Conservation (phyloP, 2,797 vertebrate species). For the Brotogeris chrysoptera region DNA sequence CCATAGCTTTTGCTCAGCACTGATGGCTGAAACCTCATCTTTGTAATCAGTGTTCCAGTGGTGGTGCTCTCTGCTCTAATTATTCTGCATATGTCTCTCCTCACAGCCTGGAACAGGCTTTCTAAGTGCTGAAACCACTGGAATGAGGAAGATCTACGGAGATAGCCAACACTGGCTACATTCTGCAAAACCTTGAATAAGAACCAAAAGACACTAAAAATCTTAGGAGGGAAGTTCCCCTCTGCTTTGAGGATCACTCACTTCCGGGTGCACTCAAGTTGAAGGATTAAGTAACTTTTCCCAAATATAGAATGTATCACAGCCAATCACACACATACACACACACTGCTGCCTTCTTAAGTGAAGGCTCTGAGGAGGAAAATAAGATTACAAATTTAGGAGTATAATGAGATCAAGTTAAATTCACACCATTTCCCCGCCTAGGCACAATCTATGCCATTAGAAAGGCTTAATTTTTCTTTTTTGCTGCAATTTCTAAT, state of each 20-base stretch:
- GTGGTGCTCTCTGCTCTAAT: constrained; percentile 5
- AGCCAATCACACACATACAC: background rate
- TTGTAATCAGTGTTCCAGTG: background rate
- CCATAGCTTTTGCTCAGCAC: background rate
- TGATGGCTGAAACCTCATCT: background rate
- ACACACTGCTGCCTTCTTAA: constrained; percentile 17
- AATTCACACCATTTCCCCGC: constrained; percentile 47
- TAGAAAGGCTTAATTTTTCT: constrained; percentile 69
- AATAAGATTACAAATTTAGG: constrained; percentile 63
- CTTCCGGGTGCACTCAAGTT: background rate
- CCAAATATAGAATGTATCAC: constrained; percentile 15
- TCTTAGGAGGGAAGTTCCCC: background rate
- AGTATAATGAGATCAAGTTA: constrained; percentile 63
- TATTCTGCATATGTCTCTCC: background rate
- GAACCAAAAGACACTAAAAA: background rate
- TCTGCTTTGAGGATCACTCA: background rate
- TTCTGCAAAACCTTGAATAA: background rate
- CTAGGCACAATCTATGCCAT: constrained; percentile 51
- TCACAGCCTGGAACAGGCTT: background rate
- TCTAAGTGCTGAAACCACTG: background rate
- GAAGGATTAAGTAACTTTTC: constrained; percentile 47
- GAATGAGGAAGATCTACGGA: constrained; percentile 10
- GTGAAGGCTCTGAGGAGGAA: constrained; percentile 39
- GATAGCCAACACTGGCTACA: background rate
- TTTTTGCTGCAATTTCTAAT: constrained; percentile 66